These are phyloP conservation scores for Lutraria lutraria DNA, from an alignment of 2,888 invertebrate genomes.

Conservation along the genomic window DNA sequence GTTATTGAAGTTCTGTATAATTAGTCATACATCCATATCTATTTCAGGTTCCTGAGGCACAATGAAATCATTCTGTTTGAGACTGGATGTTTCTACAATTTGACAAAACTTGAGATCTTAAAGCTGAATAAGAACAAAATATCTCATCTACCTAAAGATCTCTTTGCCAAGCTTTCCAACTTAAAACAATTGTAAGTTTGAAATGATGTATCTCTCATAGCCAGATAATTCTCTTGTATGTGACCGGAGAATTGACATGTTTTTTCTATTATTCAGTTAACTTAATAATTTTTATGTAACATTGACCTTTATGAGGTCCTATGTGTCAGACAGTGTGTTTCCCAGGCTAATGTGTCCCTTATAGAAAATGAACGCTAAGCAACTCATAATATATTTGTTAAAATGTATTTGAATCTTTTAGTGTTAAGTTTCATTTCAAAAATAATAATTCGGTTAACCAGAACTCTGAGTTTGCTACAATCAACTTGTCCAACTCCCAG, in stretches of 20 bases:
- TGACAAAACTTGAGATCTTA: slow-evolving; percentile 91
- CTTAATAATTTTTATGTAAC: slow-evolving; percentile 10
- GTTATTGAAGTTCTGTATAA: no score
- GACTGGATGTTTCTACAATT: slow-evolving; percentile 91
- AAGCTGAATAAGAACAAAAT: slow-evolving; percentile 93
- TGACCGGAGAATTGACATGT: background rate
- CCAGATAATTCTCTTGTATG: background rate
- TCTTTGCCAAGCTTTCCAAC: slow-evolving; percentile 91
- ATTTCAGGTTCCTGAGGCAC: slow-evolving; percentile 90
- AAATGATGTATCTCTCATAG: no score
- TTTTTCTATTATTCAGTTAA: background rate
- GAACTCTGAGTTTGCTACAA: no score
- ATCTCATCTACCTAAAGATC: slow-evolving; percentile 90
- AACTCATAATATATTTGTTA: background rate
- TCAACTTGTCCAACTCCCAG: no score
- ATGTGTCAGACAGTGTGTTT: background rate
- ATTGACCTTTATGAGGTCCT: background rate
- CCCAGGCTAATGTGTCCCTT: background rate
- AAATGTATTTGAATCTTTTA: background rate
- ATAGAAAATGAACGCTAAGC: background rate
- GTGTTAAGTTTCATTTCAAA: no score
- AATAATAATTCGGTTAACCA: no score
- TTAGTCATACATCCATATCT: background rate
- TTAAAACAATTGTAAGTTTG: slow-evolving; percentile 91
- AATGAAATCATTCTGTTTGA: slow-evolving; percentile 92